Conservation (phyloP, 2,888 invertebrate genomes). For the Drosophila rellima region DNA sequence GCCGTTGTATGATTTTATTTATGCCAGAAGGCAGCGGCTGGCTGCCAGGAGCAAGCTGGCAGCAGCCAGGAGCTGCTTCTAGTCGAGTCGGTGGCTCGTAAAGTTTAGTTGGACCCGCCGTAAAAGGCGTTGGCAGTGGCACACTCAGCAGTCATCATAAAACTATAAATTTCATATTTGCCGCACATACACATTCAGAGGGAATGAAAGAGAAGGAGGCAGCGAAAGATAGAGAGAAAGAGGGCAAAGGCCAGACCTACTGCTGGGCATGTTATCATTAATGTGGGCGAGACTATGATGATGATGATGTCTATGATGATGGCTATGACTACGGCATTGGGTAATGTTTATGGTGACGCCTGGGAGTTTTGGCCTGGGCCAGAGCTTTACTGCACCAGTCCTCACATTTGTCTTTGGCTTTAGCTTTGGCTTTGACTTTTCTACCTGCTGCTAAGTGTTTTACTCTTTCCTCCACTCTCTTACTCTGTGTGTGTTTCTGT, state of each 20-base stretch:
- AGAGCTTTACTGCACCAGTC: conserved; percentile 38
- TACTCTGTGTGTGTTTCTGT: conserved; percentile 7
- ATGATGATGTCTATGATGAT: conserved; percentile 52
- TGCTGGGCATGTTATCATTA: conserved; percentile 71
- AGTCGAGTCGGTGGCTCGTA: conserved; percentile 63
- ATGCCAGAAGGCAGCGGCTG: conserved; percentile 53
- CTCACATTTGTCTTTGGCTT: conserved; percentile 62
- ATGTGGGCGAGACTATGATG: conserved; percentile 68
- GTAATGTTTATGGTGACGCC: conserved; percentile 80
- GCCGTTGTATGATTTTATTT: conserved; percentile 73
- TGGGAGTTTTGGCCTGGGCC: conserved; percentile 66
- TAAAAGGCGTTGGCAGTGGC: conserved; percentile 77
- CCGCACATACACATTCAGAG: conserved; percentile 48
- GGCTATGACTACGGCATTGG: conserved; percentile 58
- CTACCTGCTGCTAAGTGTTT: conserved; percentile 80
- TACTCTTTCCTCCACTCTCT: conserved; percentile 46
- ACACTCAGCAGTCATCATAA: conserved; percentile 83
- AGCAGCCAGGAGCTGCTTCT: conserved; percentile 28
- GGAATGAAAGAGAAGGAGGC: not conserved
- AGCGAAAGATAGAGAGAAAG: not conserved
- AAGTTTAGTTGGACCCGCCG: conserved; percentile 77
- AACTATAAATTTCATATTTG: conserved; percentile 83
- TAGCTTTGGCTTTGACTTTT: conserved; percentile 44
- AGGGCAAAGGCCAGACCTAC: conserved; percentile 14
- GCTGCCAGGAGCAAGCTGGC: conserved; percentile 19